Base-by-base conservation (phyloP, 2,113 vertebrate species). In the Eretmochelys imbricata region DNA sequence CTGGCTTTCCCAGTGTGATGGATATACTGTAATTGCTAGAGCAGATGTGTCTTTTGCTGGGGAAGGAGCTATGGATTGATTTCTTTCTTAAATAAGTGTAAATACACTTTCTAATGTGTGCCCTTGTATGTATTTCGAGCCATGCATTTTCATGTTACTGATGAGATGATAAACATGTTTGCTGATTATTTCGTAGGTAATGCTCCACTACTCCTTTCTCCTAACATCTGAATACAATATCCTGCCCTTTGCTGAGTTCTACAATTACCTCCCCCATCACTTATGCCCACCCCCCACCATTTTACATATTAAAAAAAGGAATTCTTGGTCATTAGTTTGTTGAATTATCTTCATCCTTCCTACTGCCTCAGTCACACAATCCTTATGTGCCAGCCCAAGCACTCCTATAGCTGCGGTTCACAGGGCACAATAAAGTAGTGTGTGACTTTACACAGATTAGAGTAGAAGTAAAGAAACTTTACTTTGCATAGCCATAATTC, bases 241-340 rank as follows among this genome's bases (percentile, higher is more conserved):
- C 94, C 90, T 87, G 88, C 92, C 93, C 95, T 80, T 92, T 94
- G 80, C 90, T 96, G 75, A 48, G 62, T 91, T 92, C 89, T 91
- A 82, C 81, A 87, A 13, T 94, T 87, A 93, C 94, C 59, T 0
- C 95, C 54, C 87, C 82, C 93, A 1, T 87, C 87, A 93, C 95
- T 93, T 91, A 92, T 82, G 88, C 94, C 96, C 65, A 72, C 17
- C 31, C 96, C 95, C 96, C 82, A 95, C 95, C 93, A 91, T 92
- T 96, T 95, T 89, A 92, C 93, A 38, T 79, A 59, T 87, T 79
- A 96, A 96, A 96, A 94, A 94, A 95, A 92, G 87, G 92, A 97
- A 48, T 90, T 87, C 75, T 91, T 9, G 17, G 90, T 87, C 88
- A 93, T 97, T 96, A 95, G 95, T 96, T 96, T 85, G 69, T 79